Base-by-base conservation (phyloP, 2,797 vertebrate species). In the Centropyge bicolor region DNA sequence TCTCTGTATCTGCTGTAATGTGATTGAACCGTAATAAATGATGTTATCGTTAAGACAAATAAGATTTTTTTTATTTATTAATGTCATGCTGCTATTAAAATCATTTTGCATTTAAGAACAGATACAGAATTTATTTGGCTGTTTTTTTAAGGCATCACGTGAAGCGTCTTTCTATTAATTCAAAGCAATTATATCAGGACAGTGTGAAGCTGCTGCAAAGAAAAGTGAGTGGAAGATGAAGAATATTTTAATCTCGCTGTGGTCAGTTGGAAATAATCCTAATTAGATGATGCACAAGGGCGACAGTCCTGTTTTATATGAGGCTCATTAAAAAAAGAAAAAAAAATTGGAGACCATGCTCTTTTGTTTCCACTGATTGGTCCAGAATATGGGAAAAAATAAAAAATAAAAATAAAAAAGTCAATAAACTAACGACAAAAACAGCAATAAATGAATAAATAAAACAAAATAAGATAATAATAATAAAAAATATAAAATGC, bases 21-120 rank as follows among this genome's bases (percentile, higher is more conserved):
- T 96, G 94, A 86, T 86, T 93, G 76, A 89, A 92, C 88, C 91
- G 84, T 91, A 95, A 95, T 91, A 93, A 92, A 94, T 79, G 43
- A 87, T 86, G 88, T 83, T 73, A 76, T 78, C 78, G 79, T 83
- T 72, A 56, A 31, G 63, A 70, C 38, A 70, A 51, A 10, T 13
- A 61, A 56, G 10, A 3, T 54, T 24, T 19, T 31, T n/a, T 8
- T 16, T n/a, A 9, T 41, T 38, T 8, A 38, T 31, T n/a, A 36
- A 38, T 20, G 14, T 31, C 19, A 20, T 11, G 20, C 3, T 31
- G 4, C 14, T 40, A 6, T 31, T 59, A 22, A 55, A 70, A 51
- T 24, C 0, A 13, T 48, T 31, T 10, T 9, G 10, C 2, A 41
- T 70, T 72, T 31, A 3, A 14, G 40, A 40, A 56, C 5, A 51